Evolutionary conservation across 2,888 invertebrate genomes (phyloP).

Genomic region (Autographa gamma): DNA sequence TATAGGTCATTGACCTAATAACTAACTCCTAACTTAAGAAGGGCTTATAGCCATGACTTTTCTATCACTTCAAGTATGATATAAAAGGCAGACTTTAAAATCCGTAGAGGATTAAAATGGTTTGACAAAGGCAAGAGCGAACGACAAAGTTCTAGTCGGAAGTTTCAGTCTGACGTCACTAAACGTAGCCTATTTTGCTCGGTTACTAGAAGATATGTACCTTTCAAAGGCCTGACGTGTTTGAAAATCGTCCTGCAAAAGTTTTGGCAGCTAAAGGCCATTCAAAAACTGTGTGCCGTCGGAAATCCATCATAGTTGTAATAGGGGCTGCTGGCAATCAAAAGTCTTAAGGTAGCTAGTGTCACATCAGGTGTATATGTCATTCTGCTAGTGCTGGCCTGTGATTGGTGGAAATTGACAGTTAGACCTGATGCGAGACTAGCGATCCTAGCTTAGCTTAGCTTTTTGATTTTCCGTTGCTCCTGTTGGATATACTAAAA

Average conservation of each 20-base stretch:
- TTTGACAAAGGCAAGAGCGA: not conserved
- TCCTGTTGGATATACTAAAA: not conserved
- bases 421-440: too few relatives aligned
- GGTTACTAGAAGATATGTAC: not conserved
- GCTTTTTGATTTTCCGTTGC: too few relatives aligned
- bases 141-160: not conserved
- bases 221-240: constrained; percentile 18
- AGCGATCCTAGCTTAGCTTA: too few relatives aligned
- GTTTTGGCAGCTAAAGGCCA: constrained; percentile 6
- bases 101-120: not conserved
- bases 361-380: too few relatives aligned
- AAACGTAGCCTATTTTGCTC: constrained; percentile 20
- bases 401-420: too few relatives aligned
- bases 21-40: not conserved
- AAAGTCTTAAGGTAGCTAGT: too few relatives aligned
- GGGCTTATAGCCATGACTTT: not conserved
- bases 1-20: not conserved
- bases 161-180: not conserved
- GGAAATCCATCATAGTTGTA: constrained; percentile 36
- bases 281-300: constrained; percentile 13
- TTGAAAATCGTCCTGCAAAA: constrained; percentile 13
- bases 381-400: too few relatives aligned
- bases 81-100: not conserved
- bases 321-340: not conserved
- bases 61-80: not conserved